A percentile compares a stretch with the other conserved stretches of the same genome.
These are phyloP conservation scores for Loxodonta africana DNA, from an alignment of 2,113 vertebrate genomes.

Conservation along the genomic window DNA sequence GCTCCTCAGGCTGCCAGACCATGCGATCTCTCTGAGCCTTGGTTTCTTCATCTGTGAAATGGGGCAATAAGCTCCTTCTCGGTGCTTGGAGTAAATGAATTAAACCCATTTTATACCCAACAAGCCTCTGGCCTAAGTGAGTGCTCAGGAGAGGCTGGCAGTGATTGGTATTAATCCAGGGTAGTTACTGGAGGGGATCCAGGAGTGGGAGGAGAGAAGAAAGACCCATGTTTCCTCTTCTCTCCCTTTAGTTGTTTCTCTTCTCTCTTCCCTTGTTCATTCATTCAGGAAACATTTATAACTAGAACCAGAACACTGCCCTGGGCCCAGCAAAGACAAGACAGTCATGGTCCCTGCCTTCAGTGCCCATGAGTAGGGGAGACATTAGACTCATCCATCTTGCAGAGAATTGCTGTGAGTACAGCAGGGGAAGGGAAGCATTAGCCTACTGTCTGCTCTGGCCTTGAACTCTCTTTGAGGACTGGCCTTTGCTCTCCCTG, in stretches of 20 bases:
- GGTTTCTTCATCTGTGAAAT: slow-evolving; percentile 33
- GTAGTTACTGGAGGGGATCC: not conserved
- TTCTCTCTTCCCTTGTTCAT: not conserved
- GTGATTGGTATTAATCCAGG: not conserved
- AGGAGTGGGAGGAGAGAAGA: not conserved
- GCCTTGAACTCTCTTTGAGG: not conserved
- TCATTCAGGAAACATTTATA: not conserved
- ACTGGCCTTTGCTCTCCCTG: not conserved
- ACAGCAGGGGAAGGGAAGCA: not conserved
- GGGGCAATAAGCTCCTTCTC: not conserved
- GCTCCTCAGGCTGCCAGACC: not conserved
- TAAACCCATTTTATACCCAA: not conserved
- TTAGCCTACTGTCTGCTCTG: not conserved
- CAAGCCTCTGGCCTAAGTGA: not conserved
- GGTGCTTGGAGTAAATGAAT: not conserved
- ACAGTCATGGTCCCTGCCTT: not conserved
- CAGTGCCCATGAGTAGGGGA: not conserved
- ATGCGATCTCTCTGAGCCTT: not conserved
- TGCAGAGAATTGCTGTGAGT: not conserved
- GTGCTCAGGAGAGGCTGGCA: not conserved
- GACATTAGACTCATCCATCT: not conserved
- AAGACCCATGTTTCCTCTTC: not conserved
- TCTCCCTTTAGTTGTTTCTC: not conserved
- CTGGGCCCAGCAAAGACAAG: not conserved
- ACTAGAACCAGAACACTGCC: not conserved